phyloP scores from a whole-genome alignment of 2,797 vertebrate species.

The Pampus argenteus region DNA sequence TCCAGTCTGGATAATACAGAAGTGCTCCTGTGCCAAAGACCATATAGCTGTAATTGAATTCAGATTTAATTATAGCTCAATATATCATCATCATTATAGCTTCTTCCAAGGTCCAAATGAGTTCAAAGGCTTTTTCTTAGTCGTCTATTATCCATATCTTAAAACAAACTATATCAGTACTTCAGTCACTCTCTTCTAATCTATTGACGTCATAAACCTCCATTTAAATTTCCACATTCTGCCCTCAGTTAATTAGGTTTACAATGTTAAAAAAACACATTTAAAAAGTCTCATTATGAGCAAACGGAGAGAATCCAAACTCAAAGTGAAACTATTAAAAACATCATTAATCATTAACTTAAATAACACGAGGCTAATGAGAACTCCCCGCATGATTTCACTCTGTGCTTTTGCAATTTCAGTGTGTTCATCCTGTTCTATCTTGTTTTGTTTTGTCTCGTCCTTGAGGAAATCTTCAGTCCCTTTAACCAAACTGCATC shows the following conservation, averaged over 20 bases:
- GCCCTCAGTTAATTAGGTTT: slow-evolving; percentile 21
- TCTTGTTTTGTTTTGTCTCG: neutral
- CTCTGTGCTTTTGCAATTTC: neutral
- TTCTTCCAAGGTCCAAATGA: slow-evolving; percentile 9
- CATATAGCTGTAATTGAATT: slow-evolving; percentile 52
- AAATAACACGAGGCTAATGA: slow-evolving; percentile 14
- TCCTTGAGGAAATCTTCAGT: slow-evolving; percentile 12
- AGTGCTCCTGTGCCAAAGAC: slow-evolving; percentile 23
- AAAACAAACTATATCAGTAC: neutral
- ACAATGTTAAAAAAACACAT: neutral
- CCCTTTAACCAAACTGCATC: neutral
- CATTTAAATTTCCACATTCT: neutral
- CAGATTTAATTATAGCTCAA: slow-evolving; percentile 51
- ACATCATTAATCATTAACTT: slow-evolving; percentile 14
- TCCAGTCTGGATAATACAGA: slow-evolving; percentile 20
- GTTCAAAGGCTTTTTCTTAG: slow-evolving; percentile 16
- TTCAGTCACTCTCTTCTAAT: slow-evolving; percentile 9
- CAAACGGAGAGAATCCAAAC: neutral
- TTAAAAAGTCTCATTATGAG: neutral
- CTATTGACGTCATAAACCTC: neutral
- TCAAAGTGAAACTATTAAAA: neutral
- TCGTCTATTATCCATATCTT: neutral
- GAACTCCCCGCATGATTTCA: neutral
- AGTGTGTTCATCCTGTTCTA: neutral
- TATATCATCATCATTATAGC: slow-evolving; percentile 47